Evolutionary conservation across 1,140 invertebrate genomes (phyloP).

Genomic region (Drosophila littoralis): DNA sequence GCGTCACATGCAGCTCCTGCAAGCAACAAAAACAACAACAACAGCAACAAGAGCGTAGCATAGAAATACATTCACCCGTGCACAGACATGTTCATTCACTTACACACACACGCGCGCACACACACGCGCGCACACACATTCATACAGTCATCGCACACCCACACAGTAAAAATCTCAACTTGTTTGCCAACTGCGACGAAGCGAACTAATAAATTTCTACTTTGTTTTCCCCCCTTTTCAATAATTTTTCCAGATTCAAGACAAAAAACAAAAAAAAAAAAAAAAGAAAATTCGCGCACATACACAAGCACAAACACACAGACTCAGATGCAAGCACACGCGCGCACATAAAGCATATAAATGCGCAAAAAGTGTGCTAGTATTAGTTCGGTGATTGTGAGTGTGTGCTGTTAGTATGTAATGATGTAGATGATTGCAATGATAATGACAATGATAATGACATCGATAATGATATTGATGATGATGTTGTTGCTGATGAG

Average conservation of each 20-base stretch:
- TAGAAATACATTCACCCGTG: slow-evolving; percentile 42
- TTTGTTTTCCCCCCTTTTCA: slow-evolving; percentile 61
- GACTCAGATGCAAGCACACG: background rate
- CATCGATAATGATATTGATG: slow-evolving; percentile 35
- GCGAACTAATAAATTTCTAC: slow-evolving; percentile 81
- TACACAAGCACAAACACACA: background rate
- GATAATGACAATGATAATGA: slow-evolving; percentile 29
- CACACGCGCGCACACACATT: slow-evolving; percentile 49
- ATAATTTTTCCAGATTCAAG: slow-evolving; percentile 74
- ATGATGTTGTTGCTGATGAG: slow-evolving; percentile 47
- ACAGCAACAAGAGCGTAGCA: slow-evolving; percentile 3
- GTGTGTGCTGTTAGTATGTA: slow-evolving; percentile 57
- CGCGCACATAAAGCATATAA: background rate
- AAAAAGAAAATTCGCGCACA: slow-evolving; percentile 34
- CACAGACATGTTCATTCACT: slow-evolving; percentile 38
- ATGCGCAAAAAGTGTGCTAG: slow-evolving; percentile 40
- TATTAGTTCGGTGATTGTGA: slow-evolving; percentile 28
- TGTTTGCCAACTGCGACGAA: slow-evolving; percentile 79
- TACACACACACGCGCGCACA: slow-evolving; percentile 22
- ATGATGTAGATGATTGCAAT: slow-evolving; percentile 57
- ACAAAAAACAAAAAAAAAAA: too few relatives aligned
- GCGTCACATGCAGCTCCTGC: slow-evolving; percentile 52
- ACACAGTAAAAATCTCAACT: slow-evolving; percentile 63
- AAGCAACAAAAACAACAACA: background rate
- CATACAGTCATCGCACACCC: slow-evolving; percentile 44